Base-by-base conservation (phyloP, 1,140 invertebrate genomes). In the Agrilus planipennis region DNA sequence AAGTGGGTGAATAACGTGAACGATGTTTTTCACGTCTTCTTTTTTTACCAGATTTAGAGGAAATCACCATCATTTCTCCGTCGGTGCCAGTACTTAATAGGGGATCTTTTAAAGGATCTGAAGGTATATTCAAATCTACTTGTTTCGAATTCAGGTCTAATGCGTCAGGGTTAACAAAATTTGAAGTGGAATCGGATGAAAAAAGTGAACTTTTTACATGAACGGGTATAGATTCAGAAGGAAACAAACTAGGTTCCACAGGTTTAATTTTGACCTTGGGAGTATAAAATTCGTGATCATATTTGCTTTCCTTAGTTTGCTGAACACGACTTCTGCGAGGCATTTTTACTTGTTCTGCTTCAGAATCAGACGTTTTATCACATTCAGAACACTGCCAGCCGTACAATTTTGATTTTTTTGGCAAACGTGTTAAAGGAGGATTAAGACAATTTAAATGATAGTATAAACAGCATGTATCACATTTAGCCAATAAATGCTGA, bases 331-430 rank as follows among this genome's bases (percentile, higher is more conserved):
- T 75, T 51, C 80, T 74, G 15, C 84, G 70, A 0, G 84, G 83
- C 1, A 81, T 81, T 44, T 84, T 81, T 23, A 81, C 75, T 47
- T 86, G 79, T 16, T 84, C 70, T 1, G 75, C 69, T 49, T 85
- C 80, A 0, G 82, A 85, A 34, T 80, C 80, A 2, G 82, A 83
- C 1, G 81, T 82, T 52, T 87, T 88, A 57, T 88, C 84, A 53
- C 86, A 90, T 60, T 89, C 85, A 1, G 85, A 88, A 58, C 86
- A 90, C 69, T 89, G 85, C 92, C 91, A 96, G 52, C 89, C 90
- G 74, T 87, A 73, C 3, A 86, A 74, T 66, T 92, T 92, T 16
- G 89, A 90, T 69, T 93, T 94, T 61, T 90, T 91, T 1, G 94
- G 93, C 67, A 95, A 84, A 34, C 90, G 73, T 10, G 84, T 83